These are phyloP conservation scores for Copsychus sechellarum DNA, from an alignment of 2,113 vertebrate species.

Conservation along the genomic window DNA sequence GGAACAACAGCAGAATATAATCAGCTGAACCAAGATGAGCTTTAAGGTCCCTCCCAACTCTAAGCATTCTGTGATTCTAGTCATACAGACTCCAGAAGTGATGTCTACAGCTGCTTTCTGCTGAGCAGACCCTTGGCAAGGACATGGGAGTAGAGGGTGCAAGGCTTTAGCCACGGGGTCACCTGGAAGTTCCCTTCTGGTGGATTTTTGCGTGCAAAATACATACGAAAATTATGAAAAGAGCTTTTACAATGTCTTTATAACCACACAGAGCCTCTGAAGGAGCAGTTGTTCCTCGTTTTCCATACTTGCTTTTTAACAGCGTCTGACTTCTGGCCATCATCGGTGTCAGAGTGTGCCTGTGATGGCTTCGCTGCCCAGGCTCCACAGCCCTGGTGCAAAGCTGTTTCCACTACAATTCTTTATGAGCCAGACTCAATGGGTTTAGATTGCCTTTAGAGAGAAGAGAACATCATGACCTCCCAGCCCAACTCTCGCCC, in stretches of 20 bases:
- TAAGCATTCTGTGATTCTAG: not conserved
- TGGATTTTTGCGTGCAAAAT: not conserved
- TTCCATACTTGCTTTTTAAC: not conserved
- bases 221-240: not conserved
- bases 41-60: not conserved
- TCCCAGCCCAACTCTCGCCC: fast-evolving
- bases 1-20: not conserved
- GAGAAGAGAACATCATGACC: not conserved
- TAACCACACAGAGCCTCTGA: not conserved
- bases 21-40: not conserved
- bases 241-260: too few relatives aligned
- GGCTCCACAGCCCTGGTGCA: not conserved
- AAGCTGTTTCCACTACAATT: not conserved
- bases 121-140: not conserved
- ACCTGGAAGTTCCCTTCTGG: not conserved
- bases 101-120: not conserved
- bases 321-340: too few relatives aligned
- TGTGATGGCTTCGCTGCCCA: not conserved
- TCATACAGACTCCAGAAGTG: not conserved
- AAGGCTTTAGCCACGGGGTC: not conserved
- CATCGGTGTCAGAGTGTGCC: fast-evolving
- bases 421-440: not conserved
- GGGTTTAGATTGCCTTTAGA: not conserved
- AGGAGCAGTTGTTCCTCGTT: fast-evolving
- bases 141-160: too few relatives aligned